Conservation (phyloP, 1,140 invertebrate species). For the Drosophila lacteicornis region DNA sequence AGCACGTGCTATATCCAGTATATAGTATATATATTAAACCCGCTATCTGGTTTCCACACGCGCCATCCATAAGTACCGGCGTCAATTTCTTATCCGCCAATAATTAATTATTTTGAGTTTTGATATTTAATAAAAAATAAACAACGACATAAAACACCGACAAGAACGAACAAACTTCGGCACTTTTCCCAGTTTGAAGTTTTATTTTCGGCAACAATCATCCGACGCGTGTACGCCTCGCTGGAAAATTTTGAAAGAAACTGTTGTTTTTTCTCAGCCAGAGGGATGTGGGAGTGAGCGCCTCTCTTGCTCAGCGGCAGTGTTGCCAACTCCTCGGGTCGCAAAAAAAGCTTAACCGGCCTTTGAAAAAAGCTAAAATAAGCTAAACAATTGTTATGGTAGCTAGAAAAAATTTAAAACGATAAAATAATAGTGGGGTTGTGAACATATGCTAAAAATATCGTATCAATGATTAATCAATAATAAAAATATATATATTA, state of each 20-base stretch:
- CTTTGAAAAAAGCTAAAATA: too few species aligned
- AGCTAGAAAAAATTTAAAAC: too few species aligned
- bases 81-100: not conserved
- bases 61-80: conserved; percentile 2
- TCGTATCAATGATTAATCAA: too few species aligned
- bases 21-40: not conserved
- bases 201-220: not conserved
- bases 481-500: too few species aligned
- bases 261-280: too few species aligned
- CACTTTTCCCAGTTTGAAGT: not conserved
- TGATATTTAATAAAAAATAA: not conserved
- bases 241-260: not conserved
- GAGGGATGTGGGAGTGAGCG: too few species aligned
- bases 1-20: conserved; percentile 41
- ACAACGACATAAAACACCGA: not conserved
- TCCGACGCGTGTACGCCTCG: not conserved
- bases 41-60: not conserved
- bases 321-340: too few species aligned
- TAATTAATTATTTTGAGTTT: not conserved
- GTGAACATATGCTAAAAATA: too few species aligned
- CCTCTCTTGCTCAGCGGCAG: too few species aligned
- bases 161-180: not conserved
- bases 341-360: too few species aligned
- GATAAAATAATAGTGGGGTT: too few species aligned
- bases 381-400: too few species aligned